phyloP scores from a whole-genome alignment of 2,113 vertebrate species.

The Charadrius vociferus region DNA sequence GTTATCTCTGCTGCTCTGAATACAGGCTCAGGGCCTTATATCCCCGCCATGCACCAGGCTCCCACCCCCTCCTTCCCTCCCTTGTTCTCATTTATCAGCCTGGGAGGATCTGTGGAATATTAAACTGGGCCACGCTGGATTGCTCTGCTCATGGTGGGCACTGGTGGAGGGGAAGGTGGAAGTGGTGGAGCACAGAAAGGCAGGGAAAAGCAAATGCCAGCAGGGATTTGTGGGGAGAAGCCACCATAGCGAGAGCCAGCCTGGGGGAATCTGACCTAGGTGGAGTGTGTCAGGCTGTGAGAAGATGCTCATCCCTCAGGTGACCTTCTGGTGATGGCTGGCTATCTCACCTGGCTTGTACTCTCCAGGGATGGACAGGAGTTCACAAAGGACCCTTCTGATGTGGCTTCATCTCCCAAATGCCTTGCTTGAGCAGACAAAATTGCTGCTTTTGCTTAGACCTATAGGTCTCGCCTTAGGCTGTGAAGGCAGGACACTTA shows the following conservation, averaged over 20 bases:
- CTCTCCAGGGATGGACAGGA: background rate
- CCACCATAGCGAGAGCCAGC: background rate
- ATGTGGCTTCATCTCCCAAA: background rate
- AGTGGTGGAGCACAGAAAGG: background rate
- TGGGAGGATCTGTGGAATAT: slow-evolving; percentile 39
- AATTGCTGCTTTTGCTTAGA: background rate
- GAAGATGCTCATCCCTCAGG: background rate
- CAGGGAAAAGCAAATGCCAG: background rate
- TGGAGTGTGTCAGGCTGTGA: background rate
- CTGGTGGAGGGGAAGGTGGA: background rate
- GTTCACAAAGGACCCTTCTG: background rate
- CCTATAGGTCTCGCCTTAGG: background rate
- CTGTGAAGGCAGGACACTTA: background rate
- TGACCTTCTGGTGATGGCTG: background rate
- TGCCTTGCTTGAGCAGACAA: background rate
- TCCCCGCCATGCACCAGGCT: slow-evolving; percentile 9
- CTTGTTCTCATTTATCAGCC: slow-evolving; percentile 48
- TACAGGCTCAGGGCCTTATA: slow-evolving; percentile 56
- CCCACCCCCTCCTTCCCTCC: background rate
- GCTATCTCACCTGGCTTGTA: background rate
- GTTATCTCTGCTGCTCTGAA: slow-evolving; percentile 68
- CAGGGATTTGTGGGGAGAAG: background rate
- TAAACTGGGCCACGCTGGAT: slow-evolving; percentile 27
- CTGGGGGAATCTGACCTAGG: background rate
- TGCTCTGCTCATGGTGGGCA: background rate